Evolutionary conservation across 2,888 invertebrate species (phyloP), one percentile per base, ranked within the genome.

Genomic region (Conistra vaccinii): DNA sequence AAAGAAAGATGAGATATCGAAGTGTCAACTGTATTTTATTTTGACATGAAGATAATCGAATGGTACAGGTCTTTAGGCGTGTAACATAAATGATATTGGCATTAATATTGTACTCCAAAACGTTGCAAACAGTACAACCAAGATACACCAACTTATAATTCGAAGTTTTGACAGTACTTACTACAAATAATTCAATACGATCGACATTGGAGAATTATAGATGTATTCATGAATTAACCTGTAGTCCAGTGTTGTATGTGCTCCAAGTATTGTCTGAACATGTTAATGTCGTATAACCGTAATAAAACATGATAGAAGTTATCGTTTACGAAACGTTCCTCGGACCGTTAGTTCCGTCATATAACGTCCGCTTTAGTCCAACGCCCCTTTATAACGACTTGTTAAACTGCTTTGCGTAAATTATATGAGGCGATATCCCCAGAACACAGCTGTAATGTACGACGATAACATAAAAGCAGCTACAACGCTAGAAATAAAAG

Each of bases 291-390:
- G 60, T 42, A 62, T 51, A 45, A 45, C 51, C 32, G 57, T 70
- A 60, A 60, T 69, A 66, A 32, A 69, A n/a, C 71, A 67, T 69
- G 57, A 55, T 26, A 74, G 45, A 53, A 65, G 32, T 77, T 77
- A 81, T 66, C 78, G 84, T 76, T 78, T 63, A 68, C 62, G 32
- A 70, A 68, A 85, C n/a, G 73, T 68, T 81, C 63, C 39, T 62
- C 45, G 68, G 70, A 42, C 66, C 66, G 73, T 83, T 83, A 55
- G 55, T 32, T 69, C 61, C 26, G 48, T 73, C 72, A 69, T 78
- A 71, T 76, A 73, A 73, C n/a, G 60, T 75, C 51, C 58, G 66
- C 73, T 73, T 73, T 62, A 69, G 71, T 65, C 69, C 81, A 74
- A 78, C 69, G 55, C 63, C 61, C 63, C 58, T 77, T 75, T 66